Evolutionary conservation across 1,140 invertebrate species (phyloP), one percentile per base, ranked within the genome.

Genomic region (Lysiphlebus fabarum): DNA sequence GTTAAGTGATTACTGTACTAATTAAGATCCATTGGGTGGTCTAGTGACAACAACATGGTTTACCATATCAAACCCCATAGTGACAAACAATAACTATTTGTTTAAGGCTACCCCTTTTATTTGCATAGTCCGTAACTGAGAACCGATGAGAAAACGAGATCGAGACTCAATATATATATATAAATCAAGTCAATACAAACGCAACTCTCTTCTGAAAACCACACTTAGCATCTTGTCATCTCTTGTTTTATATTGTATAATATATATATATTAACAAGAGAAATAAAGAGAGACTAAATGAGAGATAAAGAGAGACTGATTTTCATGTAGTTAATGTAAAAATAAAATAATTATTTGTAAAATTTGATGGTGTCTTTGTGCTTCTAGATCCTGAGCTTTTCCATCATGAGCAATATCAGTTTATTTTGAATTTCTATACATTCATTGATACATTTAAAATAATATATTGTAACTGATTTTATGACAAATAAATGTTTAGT

Each of bases 351-450:
- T n/a, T n/a, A n/a, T n/a, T n/a, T n/a, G n/a, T n/a, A n/a, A n/a
- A n/a, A n/a, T n/a, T n/a, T n/a, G 17, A 26, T 26, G 17, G 2
- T 26, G 4, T 26, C 2, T 26, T 1, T 26, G 3, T 17, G 1
- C 17, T 26, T 26, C 0, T 26, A 26, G 17, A 26, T 26, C 17
- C 17, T 26, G 17, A 6, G 49, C 26, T n/a, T 7, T 34, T 37
- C 56, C 44, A 40, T 43, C 43, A 43, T 37, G 61, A 66, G 62
- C 68, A 70, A 71, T 69, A 71, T 68, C 67, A 61, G 58, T 70
- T 67, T 70, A 70, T 66, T 73, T 73, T 70, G 74, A 74, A 77
- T 77, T 75, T 74, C 74, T 75, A 74, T 73, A 77, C n/a, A n/a
- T n/a, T n/a, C n/a, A n/a, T n/a, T n/a, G n/a, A n/a, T n/a, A n/a